Base-by-base conservation (phyloP, 1,140 invertebrate species). In the Megalopta genalis region DNA sequence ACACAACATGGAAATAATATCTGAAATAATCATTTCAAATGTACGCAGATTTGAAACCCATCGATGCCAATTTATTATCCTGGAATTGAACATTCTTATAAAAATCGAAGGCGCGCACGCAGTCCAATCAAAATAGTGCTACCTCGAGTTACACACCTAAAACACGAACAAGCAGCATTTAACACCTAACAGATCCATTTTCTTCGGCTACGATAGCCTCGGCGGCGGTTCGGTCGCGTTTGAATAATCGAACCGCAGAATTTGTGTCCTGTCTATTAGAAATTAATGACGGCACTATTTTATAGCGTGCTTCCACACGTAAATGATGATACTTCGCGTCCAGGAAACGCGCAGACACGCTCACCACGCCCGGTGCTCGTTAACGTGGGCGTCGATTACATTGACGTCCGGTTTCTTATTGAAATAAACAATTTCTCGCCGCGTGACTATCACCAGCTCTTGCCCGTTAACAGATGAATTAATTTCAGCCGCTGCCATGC, bases 251-350 rank as follows among this genome's bases (percentile, higher is more conserved):
- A 16, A 16, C 23, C 18, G 23, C 16, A 46, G 18, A 66, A 72
- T 68, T 27, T 78, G 14, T 68, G 39, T 39, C 77, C 62, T n/a
- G 71, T 57, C 77, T 85, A 84, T 86, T 66, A 82, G 75, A 77
- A 81, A 85, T 82, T 86, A 83, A 88, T 86, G 74, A 70, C 77
- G 62, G 62, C 81, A 80, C 83, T 86, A 82, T 85, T 88, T 77
- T 67, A 76, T 10, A 16, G 57, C 80, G 76, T 81, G 82, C 79
- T 86, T 81, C 76, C 57, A 59, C 57, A 59, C 69, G 71, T 82
- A 87, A 81, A 74, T 71, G 76, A 84, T 81, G 82, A 81, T 87
- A 87, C 86, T 84, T 87, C 81, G 84, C 42, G 32, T 73, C 69
- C 69, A 71, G 69, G 71, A 73, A 73, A 64, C 60, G 37, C 37